These are phyloP conservation scores for Galerucella pusilla DNA, from an alignment of 2,888 invertebrate species.

Conservation along the genomic window DNA sequence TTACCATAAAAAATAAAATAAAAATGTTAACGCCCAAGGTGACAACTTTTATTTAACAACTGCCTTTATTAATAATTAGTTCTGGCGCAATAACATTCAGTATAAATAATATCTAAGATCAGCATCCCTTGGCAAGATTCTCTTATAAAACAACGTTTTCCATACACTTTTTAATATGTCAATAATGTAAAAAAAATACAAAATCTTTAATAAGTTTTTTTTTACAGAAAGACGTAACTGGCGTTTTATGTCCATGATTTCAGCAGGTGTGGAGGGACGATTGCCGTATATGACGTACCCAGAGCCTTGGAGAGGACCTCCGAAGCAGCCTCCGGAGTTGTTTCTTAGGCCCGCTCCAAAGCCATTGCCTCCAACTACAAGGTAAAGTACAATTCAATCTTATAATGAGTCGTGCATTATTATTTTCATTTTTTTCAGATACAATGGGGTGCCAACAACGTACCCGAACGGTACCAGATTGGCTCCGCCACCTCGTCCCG, in stretches of 20 bases:
- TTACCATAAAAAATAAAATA: no score
- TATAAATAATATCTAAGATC: no score
- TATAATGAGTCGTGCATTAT: background rate
- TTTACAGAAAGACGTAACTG: slow-evolving; percentile 63
- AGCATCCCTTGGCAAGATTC: no score
- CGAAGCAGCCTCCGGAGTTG: slow-evolving; percentile 70
- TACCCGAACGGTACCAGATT: slow-evolving; percentile 60
- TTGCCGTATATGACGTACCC: slow-evolving; percentile 66
- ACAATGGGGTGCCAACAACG: slow-evolving; percentile 61
- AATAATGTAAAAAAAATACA: no score
- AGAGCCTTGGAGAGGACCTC: slow-evolving; percentile 71
- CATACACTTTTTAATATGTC: no score
- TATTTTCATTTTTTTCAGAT: slow-evolving; percentile 52
- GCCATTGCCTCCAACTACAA: slow-evolving; percentile 67
- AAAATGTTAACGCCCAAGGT: no score
- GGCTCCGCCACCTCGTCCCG: slow-evolving; percentile 56
- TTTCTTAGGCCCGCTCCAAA: slow-evolving; percentile 76
- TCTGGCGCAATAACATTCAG: no score
- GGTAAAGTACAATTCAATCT: slow-evolving; percentile 59
- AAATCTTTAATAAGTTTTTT: slow-evolving; percentile 31
- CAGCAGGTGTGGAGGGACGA: slow-evolving; percentile 76
- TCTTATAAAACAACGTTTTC: no score
- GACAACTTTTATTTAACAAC: no score
- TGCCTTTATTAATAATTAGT: no score
- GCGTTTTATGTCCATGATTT: slow-evolving; percentile 71